phyloP scores from a whole-genome alignment of 2,888 invertebrate genomes.

The Blastobasis lacticolella region DNA sequence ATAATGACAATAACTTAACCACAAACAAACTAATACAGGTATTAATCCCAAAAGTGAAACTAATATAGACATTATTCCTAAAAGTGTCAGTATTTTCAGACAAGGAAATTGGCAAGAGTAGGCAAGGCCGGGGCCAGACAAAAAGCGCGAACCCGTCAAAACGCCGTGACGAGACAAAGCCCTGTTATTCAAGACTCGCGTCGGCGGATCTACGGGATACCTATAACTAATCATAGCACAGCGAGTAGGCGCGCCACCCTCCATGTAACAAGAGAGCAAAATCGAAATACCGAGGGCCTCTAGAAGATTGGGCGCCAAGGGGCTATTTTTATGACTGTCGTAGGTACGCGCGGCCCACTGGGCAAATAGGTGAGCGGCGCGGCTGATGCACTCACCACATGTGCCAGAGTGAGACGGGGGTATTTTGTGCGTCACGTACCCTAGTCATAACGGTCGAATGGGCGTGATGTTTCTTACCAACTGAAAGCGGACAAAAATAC shows the following conservation, averaged over 20 bases:
- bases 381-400: conserved; percentile 49
- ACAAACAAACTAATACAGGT: no score
- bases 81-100: no score
- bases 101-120: no score
- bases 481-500: conserved; percentile 72
- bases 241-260: conserved; percentile 35
- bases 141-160: no score
- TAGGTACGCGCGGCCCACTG: conserved; percentile 70
- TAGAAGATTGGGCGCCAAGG: conserved; percentile 71
- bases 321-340: conserved; percentile 74
- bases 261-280: conserved; percentile 61
- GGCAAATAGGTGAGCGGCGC: conserved; percentile 63
- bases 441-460: conserved; percentile 74
- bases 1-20: no score
- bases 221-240: conserved; percentile 39
- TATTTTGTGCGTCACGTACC: conserved; percentile 63
- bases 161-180: no score
- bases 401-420: conserved; percentile 59
- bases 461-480: conserved; percentile 74
- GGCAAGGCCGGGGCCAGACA: no score
- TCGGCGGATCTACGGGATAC: no score
- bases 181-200: neutral
- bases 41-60: no score
- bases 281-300: conserved; percentile 64
- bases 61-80: no score